Evolutionary conservation across 2,888 invertebrate genomes (phyloP).

Genomic region (Bembecia ichneumoniformis): DNA sequence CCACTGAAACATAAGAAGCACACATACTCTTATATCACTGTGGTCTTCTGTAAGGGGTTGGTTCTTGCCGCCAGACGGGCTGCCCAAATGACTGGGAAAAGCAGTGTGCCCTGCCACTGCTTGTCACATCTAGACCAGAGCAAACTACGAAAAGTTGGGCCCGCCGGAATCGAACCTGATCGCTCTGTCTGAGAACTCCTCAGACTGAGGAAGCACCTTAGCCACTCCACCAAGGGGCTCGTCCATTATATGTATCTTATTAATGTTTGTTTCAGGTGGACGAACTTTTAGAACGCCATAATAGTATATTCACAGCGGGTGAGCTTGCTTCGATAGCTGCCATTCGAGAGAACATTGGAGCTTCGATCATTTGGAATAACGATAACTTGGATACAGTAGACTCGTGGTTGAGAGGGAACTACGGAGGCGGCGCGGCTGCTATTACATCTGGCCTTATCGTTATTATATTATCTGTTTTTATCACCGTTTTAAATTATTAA

Average conservation of each 20-base stretch:
- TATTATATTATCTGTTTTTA: conserved; percentile 18
- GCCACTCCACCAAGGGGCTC: too few species aligned
- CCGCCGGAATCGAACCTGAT: too few species aligned
- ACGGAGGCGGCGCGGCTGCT: conserved; percentile 25
- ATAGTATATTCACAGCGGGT: conserved; percentile 41
- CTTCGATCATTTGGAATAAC: conserved; percentile 47
- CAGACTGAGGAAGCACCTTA: too few species aligned
- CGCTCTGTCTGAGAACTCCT: too few species aligned
- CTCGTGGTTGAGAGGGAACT: conserved; percentile 39
- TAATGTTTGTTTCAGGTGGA: conserved; percentile 28
- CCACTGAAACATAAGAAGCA: too few species aligned
- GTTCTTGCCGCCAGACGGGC: too few species aligned
- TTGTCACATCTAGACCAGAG: too few species aligned
- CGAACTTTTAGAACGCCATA: conserved; percentile 27
- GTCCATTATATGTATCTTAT: neutral
- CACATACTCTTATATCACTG: too few species aligned
- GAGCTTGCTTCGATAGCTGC: conserved; percentile 42
- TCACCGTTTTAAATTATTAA: conserved; percentile 22
- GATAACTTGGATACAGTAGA: conserved; percentile 33
- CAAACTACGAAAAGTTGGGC: too few species aligned
- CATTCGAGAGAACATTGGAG: conserved; percentile 49
- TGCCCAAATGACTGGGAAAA: too few species aligned
- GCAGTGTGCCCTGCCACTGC: too few species aligned
- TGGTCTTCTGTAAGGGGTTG: too few species aligned
- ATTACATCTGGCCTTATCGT: conserved; percentile 35